These are phyloP conservation scores for Phortica okadai DNA, from an alignment of 2,888 invertebrate species.

Conservation along the genomic window DNA sequence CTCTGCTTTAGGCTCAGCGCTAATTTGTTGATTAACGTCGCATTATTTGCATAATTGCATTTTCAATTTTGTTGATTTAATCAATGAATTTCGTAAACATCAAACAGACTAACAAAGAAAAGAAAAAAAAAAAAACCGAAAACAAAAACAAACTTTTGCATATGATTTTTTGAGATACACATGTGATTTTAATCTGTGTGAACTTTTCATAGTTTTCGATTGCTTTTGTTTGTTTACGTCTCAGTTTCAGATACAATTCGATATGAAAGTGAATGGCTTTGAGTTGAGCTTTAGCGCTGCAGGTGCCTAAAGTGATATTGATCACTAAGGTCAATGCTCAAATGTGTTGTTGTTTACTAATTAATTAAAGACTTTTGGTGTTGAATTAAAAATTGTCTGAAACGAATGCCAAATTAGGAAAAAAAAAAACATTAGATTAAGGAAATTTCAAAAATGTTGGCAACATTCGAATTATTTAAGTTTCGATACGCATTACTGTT, in stretches of 20 bases:
- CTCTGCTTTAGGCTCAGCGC: neutral
- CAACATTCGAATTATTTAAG: too few species aligned
- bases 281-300: neutral
- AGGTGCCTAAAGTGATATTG: neutral
- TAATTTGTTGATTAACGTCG: conserved; percentile 5
- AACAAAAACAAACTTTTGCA: neutral
- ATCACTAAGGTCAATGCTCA: conserved; percentile 12
- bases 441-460: too few species aligned
- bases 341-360: neutral
- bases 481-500: neutral
- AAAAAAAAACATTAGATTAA: too few species aligned
- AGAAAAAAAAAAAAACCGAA: too few species aligned
- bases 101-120: too few species aligned
- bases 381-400: neutral
- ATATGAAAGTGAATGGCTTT: conserved; percentile 16
- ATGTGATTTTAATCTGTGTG: neutral
- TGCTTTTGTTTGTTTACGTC: neutral
- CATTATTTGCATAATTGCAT: neutral
- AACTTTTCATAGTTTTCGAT: neutral
- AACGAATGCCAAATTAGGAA: too few species aligned
- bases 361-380: neutral
- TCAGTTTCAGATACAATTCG: neutral
- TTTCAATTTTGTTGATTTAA: neutral
- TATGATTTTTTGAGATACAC: neutral
- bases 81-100: conserved; percentile 11